phyloP scores from a whole-genome alignment of 2,113 vertebrate genomes.

The Pycnonotus jocosus region DNA sequence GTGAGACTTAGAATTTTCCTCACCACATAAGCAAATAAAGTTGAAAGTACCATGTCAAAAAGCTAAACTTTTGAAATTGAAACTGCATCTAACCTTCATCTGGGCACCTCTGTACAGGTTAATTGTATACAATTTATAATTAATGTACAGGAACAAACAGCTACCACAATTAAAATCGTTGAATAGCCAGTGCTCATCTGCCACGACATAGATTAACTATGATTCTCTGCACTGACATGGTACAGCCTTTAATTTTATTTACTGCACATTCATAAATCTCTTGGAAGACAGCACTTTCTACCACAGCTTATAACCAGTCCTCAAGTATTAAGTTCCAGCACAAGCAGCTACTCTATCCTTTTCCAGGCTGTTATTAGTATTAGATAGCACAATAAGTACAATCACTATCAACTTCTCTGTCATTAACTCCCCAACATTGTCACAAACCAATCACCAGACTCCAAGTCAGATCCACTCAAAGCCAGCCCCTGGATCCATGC shows the following conservation, averaged over 20 bases:
- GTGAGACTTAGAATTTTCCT: neutral
- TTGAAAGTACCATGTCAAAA: neutral
- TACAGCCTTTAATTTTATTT: neutral
- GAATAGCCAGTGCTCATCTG: neutral
- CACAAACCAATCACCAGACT: neutral
- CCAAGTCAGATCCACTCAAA: neutral
- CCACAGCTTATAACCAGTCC: neutral
- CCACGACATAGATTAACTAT: neutral
- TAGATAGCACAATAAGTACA: neutral
- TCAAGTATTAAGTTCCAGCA: neutral
- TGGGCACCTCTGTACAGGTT: neutral
- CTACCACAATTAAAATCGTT: neutral
- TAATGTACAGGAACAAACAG: neutral
- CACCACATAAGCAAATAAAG: neutral
- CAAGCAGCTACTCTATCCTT: neutral
- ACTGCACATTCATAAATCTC: neutral
- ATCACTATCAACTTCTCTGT: neutral
- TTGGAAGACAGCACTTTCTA: neutral
- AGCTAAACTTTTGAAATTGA: neutral
- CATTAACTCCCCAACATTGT: neutral
- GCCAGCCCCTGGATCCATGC: neutral
- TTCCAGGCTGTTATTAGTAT: neutral
- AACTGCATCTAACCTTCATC: neutral
- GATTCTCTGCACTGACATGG: neutral
- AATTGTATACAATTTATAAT: neutral